A percentile compares a stretch with the other conserved stretches of the same genome.
phyloP scores from a whole-genome alignment of 2,888 invertebrate genomes.

The Pandemis heparana region DNA sequence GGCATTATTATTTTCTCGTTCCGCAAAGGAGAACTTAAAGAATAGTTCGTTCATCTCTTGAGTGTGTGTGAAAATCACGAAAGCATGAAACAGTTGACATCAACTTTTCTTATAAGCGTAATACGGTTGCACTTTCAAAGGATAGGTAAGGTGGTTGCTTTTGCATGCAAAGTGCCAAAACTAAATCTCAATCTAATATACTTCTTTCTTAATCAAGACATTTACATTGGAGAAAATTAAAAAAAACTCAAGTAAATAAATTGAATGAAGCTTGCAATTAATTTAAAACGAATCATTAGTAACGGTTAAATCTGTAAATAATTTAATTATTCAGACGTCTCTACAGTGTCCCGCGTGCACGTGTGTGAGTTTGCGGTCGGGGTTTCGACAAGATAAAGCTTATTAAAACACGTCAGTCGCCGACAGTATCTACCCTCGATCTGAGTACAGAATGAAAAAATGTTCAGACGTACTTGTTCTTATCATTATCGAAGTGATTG shows the following conservation, averaged over 20 bases:
- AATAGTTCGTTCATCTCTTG: neutral
- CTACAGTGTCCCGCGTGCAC: conserved; percentile 1
- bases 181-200: too few relatives aligned
- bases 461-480: conserved; percentile 47
- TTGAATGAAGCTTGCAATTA: too few relatives aligned
- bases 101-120: too few relatives aligned
- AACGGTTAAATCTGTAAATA: neutral
- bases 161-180: too few relatives aligned
- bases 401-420: conserved; percentile 79
- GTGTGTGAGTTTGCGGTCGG: conserved; percentile 40
- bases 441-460: conserved; percentile 68
- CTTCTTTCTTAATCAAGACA: too few relatives aligned
- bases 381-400: conserved; percentile 77
- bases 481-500: conserved; percentile 39
- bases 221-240: too few relatives aligned
- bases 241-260: too few relatives aligned
- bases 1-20: conserved; percentile 36
- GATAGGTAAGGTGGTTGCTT: too few relatives aligned
- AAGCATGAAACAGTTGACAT: too few relatives aligned
- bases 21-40: conserved; percentile 13
- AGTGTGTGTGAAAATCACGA: too few relatives aligned
- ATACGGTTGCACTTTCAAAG: too few relatives aligned
- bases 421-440: conserved; percentile 82
- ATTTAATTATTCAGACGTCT: conserved; percentile 23
- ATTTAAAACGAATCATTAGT: too few relatives aligned